Conservation (phyloP, 2,888 invertebrate genomes). For the Himalopsyche kuldschensis region DNA sequence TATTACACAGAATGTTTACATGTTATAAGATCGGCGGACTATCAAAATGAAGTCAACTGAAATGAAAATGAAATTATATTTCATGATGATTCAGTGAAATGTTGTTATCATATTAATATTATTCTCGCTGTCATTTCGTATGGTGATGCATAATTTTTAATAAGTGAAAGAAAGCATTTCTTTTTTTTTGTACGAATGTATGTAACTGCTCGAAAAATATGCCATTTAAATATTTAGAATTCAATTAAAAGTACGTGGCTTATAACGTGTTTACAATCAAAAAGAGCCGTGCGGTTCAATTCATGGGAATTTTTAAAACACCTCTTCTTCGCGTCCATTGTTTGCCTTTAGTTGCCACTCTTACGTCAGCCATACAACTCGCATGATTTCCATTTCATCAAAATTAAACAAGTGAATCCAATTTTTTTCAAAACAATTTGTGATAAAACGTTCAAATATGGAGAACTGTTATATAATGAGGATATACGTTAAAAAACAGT, state of each 20-base stretch:
- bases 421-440: not conserved
- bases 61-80: not conserved
- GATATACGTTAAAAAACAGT: no score
- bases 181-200: not conserved
- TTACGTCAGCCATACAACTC: slow-evolving; percentile 18
- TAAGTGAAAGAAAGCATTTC: not conserved
- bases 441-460: not conserved
- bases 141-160: not conserved
- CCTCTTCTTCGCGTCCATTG: slow-evolving; percentile 20
- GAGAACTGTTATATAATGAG: no score
- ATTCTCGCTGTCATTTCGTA: not conserved
- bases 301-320: slow-evolving; percentile 25
- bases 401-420: not conserved
- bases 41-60: not conserved
- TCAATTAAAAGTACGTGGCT: not conserved
- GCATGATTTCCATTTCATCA: not conserved
- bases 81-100: no score
- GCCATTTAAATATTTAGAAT: not conserved
- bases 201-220: not conserved
- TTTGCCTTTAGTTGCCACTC: slow-evolving; percentile 1
- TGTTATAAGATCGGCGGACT: not conserved
- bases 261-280: not conserved
- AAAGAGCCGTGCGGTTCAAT: slow-evolving; percentile 18
- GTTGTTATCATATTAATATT: not conserved
- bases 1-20: no score